These are phyloP conservation scores for Ctenomys sociabilis DNA, from an alignment of 2,113 vertebrate genomes.

Conservation along the genomic window DNA sequence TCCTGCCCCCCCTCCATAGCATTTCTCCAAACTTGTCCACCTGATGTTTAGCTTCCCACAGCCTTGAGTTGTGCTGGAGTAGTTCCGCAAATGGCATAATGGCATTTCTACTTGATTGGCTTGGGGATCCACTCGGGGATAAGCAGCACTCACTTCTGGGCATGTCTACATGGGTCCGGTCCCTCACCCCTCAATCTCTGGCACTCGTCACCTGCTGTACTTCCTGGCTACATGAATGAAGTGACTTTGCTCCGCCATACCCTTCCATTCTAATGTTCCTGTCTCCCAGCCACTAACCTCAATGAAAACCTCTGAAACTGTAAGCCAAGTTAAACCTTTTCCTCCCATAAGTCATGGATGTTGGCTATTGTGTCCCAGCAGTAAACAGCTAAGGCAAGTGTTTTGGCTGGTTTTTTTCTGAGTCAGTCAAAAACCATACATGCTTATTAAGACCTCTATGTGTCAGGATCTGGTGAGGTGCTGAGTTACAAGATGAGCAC, in stretches of 20 bases:
- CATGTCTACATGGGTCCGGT: not conserved
- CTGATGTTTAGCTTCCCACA: not conserved
- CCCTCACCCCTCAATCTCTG: no score
- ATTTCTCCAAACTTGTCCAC: not conserved
- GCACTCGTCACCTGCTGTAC: not conserved
- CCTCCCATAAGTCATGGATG: not conserved
- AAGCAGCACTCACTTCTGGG: not conserved
- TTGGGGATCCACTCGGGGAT: not conserved
- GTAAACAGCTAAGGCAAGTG: not conserved
- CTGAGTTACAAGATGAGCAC: not conserved
- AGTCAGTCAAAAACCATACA: not conserved
- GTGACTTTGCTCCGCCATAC: not conserved
- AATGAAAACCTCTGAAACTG: not conserved
- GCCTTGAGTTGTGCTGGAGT: not conserved
- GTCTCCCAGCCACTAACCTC: not conserved
- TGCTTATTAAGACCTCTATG: not conserved
- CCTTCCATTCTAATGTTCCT: not conserved
- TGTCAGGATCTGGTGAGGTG: not conserved
- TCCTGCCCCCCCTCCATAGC: no score
- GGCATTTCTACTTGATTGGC: not conserved
- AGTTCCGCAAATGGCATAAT: not conserved
- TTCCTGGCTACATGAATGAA: not conserved
- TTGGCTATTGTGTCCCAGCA: not conserved
- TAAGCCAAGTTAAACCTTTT: not conserved
- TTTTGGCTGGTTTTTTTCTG: not conserved